Evolutionary conservation across 2,113 vertebrate species (phyloP).

Genomic region (Tetraodon nigroviridis): DNA sequence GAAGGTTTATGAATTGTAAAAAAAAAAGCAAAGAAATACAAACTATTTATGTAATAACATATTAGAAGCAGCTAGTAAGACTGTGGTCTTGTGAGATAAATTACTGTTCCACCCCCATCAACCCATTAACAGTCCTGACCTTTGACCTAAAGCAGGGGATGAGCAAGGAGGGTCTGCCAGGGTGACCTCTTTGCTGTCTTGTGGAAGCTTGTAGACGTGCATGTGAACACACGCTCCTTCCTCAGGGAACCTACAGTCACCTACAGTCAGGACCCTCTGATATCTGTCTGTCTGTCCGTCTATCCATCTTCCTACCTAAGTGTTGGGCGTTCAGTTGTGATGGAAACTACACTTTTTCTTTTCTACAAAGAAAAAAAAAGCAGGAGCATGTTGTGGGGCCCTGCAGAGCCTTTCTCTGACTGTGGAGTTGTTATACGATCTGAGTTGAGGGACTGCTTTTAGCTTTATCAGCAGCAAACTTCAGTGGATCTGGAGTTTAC

Average conservation of each 20-base stretch:
- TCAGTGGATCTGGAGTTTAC: no score
- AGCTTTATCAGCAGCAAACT: no score
- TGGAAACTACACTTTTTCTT: no score
- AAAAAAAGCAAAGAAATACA: neutral
- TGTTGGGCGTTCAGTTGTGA: no score
- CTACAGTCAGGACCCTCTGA: neutral
- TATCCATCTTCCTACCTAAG: no score
- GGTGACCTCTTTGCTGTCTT: constrained; percentile 16
- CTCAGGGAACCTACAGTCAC: neutral
- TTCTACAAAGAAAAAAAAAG: no score
- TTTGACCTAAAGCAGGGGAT: constrained; percentile 31
- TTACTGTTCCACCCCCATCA: constrained; percentile 19
- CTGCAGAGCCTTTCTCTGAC: no score
- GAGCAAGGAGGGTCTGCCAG: constrained; percentile 16
- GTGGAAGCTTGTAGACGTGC: constrained; percentile 10
- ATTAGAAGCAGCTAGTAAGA: constrained; percentile 37
- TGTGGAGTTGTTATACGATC: no score
- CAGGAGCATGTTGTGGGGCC: no score
- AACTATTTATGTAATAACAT: neutral
- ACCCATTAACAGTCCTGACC: constrained; percentile 31
- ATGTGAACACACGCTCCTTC: neutral
- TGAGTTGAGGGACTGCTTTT: no score
- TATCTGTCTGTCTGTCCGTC: neutral
- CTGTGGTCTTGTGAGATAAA: constrained; percentile 25
- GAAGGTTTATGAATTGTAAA: neutral